Base-by-base conservation (phyloP, 2,797 vertebrate genomes). In the Pempheris klunzingeri region DNA sequence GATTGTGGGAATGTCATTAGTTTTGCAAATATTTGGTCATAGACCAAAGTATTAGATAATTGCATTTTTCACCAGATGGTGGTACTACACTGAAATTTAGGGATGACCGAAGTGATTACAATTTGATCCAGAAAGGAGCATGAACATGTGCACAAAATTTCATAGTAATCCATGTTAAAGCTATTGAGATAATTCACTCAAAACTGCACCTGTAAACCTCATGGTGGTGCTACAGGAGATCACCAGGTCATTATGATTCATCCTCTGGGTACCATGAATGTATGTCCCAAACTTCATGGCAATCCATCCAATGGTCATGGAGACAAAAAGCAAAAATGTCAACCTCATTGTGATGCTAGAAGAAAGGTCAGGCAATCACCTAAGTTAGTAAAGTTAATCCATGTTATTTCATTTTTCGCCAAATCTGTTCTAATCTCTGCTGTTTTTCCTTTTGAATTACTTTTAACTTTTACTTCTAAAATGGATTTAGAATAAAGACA, bases 211-310 rank as follows among this genome's bases (percentile, higher is more conserved):
- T 10, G 10, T 20, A 15, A 57, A 5, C 1, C 7, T 46, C 1
- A 22, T 34, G 32, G 34, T 14, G 8, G 6, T 0, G 2, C 15
- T 36, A 15, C 30, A 28, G 6, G 7, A 7, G 11, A 44, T 72
- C 38, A 7, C 22, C 15, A 18, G 24, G n/a, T 47, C 3, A 14
- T 15, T n/a, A n/a, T n/a, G n/a, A n/a, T n/a, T n/a, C n/a, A n/a
- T n/a, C n/a, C n/a, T n/a, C n/a, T n/a, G n/a, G 39, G 8, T 41
- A 62, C 43, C 1, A 17, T 55, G 55, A 78, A 38, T 71, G 30
- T 36, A 2, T 11, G 2, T 20, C 38, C 0, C 2, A 41, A 49
- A 28, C 30, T 10, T 15, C 2, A 58, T 13, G n/a, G 5, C 7
- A 38, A 70, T 20, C 11, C n/a, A 26, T n/a, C n/a, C n/a, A n/a